phyloP scores from a whole-genome alignment of 53 echinoderm and acorn worm genomes.

The Echinarachnius parma region DNA sequence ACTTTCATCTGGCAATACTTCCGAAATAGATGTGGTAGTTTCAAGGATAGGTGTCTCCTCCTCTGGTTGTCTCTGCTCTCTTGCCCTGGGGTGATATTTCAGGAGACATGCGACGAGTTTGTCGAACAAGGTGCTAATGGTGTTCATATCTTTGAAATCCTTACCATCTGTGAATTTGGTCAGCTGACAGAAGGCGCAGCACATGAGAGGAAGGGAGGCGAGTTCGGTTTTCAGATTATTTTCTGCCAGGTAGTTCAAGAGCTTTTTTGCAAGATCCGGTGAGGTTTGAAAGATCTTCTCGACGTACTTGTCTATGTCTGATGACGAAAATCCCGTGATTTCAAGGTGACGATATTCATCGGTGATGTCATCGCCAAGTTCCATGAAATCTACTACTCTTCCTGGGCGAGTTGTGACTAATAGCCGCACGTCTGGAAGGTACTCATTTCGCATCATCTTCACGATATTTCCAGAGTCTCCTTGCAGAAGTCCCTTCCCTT shows the following conservation, averaged over 20 bases:
- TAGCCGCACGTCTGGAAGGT: constrained; percentile 35
- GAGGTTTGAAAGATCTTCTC: constrained; percentile 41
- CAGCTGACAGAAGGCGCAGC: constrained; percentile 60
- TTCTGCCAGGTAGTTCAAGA: constrained; percentile 58
- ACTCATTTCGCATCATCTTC: constrained; percentile 50
- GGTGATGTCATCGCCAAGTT: constrained; percentile 25
- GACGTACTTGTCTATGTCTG: constrained; percentile 53
- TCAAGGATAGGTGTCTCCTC: neutral
- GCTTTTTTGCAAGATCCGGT: constrained; percentile 41
- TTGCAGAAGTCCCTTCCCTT: constrained; percentile 55
- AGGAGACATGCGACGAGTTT: constrained; percentile 52
- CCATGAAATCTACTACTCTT: constrained; percentile 51
- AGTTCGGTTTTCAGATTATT: constrained; percentile 54
- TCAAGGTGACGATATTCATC: constrained; percentile 55
- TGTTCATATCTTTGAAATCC: constrained; percentile 62
- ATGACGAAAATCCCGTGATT: constrained; percentile 55
- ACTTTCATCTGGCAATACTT: too few species aligned
- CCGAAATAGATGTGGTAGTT: neutral
- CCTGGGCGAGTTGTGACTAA: constrained; percentile 55
- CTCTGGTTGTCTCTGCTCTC: constrained; percentile 19
- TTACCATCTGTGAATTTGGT: constrained; percentile 56
- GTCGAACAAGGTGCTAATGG: constrained; percentile 51
- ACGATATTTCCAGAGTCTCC: constrained; percentile 58
- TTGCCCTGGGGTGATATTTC: constrained; percentile 27
- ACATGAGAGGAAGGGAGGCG: constrained; percentile 61